Evolutionary conservation across 2,113 vertebrate species (phyloP).

Genomic region (Ovis aries): ARS-UI_Ramb_v3.0 NC_056063.1:4324501-4325000

Average conservation of each 20-base stretch:
- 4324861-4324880: slow-evolving; percentile 25
- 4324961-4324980: slow-evolving; percentile 35
- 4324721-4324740: neutral
- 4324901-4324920: slow-evolving; percentile 32
- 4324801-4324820: neutral
- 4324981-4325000: neutral
- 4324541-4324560: slow-evolving; percentile 84
- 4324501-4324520: slow-evolving; percentile 86
- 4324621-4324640: slow-evolving; percentile 86
- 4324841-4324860: slow-evolving; percentile 19
- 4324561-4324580: slow-evolving; percentile 84
- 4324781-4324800: slow-evolving; percentile 38
- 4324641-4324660: slow-evolving; percentile 85
- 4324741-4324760: slow-evolving; percentile 59
- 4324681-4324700: slow-evolving; percentile 80
- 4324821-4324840: neutral
- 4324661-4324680: slow-evolving; percentile 86
- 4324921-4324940: slow-evolving; percentile 40
- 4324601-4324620: slow-evolving; percentile 87
- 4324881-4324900: slow-evolving; percentile 25
- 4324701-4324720: slow-evolving; percentile 71
- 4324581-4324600: slow-evolving; percentile 85
- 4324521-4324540: slow-evolving; percentile 86
- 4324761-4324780: neutral
- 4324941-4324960: slow-evolving; percentile 18